phyloP scores from a whole-genome alignment of 2,888 invertebrate genomes.

The Cantharis lateralis region DNA sequence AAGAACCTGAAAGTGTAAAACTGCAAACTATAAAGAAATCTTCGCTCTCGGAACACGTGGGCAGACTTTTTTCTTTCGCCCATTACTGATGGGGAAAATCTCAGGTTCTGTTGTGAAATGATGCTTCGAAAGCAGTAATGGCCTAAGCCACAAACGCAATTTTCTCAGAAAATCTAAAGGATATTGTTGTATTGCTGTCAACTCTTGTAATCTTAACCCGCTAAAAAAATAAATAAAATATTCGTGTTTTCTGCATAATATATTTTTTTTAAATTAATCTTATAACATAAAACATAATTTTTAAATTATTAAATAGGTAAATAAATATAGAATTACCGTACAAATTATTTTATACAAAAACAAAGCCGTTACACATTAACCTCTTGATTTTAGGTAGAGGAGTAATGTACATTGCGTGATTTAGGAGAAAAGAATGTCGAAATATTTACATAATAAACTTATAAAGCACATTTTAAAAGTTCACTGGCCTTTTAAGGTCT shows the following conservation, averaged over 20 bases:
- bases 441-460: conserved; percentile 15
- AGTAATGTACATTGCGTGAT: conserved; percentile 1
- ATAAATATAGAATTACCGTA: conserved; percentile 1
- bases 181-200: no score
- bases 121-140: no score
- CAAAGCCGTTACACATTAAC: neutral
- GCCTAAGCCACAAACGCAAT: no score
- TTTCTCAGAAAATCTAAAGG: no score
- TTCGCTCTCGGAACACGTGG: no score
- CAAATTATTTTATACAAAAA: conserved; percentile 1
- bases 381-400: neutral
- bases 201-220: no score
- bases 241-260: neutral
- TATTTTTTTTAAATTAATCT: neutral
- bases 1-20: no score
- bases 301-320: neutral
- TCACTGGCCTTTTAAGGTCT: conserved; percentile 39
- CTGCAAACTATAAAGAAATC: no score
- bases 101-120: no score
- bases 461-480: conserved; percentile 13
- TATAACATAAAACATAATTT: neutral
- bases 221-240: neutral
- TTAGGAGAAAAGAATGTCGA: neutral
- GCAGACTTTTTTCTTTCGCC: no score
- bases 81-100: no score